phyloP scores from a whole-genome alignment of 1,140 invertebrate genomes.

The Drosophila tsacasi region DNA sequence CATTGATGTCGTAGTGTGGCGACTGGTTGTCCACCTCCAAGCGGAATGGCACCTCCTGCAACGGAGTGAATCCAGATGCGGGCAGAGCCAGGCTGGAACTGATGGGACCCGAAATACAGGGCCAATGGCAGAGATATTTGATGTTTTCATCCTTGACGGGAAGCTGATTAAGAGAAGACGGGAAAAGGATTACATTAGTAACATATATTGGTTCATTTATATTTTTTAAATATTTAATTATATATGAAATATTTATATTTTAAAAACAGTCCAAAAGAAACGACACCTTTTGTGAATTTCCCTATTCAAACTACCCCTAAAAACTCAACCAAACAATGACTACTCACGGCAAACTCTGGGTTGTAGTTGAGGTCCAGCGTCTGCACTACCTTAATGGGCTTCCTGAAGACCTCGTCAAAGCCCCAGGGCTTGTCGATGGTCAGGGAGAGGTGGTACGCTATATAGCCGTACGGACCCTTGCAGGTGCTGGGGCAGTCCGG shows the following conservation, averaged over 20 bases:
- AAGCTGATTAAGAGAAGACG: constrained; percentile 32
- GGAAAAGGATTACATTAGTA: background rate
- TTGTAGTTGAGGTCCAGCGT: constrained; percentile 90
- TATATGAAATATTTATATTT: no score
- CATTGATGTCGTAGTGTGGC: constrained; percentile 76
- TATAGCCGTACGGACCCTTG: constrained; percentile 89
- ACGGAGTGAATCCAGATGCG: constrained; percentile 72
- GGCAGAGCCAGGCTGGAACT: constrained; percentile 64
- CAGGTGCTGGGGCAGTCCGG: constrained; percentile 89
- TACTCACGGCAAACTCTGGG: constrained; percentile 71
- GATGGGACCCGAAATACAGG: constrained; percentile 79
- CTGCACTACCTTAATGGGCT: constrained; percentile 90
- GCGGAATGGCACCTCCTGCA: constrained; percentile 74
- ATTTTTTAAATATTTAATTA: background rate
- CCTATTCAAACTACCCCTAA: constrained; percentile 1
- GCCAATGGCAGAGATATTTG: constrained; percentile 83
- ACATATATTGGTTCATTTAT: background rate
- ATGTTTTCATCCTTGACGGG: constrained; percentile 77
- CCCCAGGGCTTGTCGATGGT: constrained; percentile 91
- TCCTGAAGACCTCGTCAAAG: constrained; percentile 90
- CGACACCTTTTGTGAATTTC: background rate
- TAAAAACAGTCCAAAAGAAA: no score
- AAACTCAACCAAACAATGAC: background rate
- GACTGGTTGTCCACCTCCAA: constrained; percentile 82
- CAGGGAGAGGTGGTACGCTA: constrained; percentile 89